These are phyloP conservation scores for Montipora capitata DNA, from an alignment of 92 coral and sea anemone genomes.

Conservation along the genomic window DNA sequence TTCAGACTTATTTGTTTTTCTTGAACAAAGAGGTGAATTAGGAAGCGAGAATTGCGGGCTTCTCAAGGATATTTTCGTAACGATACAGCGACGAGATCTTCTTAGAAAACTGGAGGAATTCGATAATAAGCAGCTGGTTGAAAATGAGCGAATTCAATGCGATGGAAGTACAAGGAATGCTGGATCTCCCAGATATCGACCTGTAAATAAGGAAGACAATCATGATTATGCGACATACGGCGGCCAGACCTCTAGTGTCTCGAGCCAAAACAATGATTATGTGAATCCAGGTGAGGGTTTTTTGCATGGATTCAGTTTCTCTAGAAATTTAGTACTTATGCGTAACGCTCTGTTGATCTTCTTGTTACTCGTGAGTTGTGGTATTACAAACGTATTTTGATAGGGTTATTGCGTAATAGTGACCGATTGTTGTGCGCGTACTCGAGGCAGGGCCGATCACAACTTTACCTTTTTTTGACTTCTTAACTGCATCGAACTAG, in stretches of 20 bases:
- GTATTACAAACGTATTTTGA: too few relatives aligned
- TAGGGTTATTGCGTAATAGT: too few relatives aligned
- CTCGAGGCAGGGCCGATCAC: too few relatives aligned
- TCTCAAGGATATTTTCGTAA: conserved; percentile 19
- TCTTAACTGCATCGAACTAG: too few relatives aligned
- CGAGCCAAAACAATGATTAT: neutral
- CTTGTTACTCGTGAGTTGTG: too few relatives aligned
- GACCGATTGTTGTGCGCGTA: too few relatives aligned
- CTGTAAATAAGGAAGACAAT: neutral
- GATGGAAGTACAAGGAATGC: neutral
- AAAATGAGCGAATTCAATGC: neutral
- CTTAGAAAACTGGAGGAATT: conserved; percentile 3
- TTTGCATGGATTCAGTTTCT: too few relatives aligned
- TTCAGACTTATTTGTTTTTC: neutral
- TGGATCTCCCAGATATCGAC: too few relatives aligned
- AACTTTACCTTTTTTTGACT: too few relatives aligned
- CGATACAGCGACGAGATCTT: conserved; percentile 37
- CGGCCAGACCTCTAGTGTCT: neutral
- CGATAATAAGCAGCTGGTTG: neutral
- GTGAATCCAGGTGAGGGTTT: neutral
- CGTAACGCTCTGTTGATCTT: too few relatives aligned
- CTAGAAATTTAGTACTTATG: too few relatives aligned
- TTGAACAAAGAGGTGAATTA: conserved; percentile 20
- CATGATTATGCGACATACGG: neutral
- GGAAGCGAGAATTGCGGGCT: neutral